Evolutionary conservation across 2,888 invertebrate genomes (phyloP).

Genomic region (Dynastes tityus): DNA sequence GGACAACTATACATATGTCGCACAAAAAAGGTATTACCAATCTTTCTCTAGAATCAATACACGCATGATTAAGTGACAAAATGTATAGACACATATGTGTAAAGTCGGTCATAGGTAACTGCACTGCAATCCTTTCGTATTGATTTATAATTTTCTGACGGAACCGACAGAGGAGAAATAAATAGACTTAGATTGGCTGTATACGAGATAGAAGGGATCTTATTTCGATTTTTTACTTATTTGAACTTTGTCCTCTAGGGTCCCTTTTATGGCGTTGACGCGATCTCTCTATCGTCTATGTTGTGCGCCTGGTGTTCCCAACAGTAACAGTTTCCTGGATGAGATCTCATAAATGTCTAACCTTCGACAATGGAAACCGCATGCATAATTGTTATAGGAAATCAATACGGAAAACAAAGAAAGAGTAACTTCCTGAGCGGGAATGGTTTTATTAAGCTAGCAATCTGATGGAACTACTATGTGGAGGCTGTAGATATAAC

Average conservation of each 20-base stretch:
- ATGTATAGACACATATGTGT: no score
- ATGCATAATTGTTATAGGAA: conserved; percentile 45
- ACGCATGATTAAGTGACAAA: no score
- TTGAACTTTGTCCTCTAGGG: conserved; percentile 18
- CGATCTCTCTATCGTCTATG: conserved; percentile 39
- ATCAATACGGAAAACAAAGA: conserved; percentile 25
- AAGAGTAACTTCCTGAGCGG: not conserved
- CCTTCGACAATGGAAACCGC: conserved; percentile 29
- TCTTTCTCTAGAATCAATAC: no score
- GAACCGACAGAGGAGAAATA: conserved; percentile 17
- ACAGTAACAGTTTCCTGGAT: conserved; percentile 29
- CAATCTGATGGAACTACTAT: no score
- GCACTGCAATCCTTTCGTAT: not conserved
- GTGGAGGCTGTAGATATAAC: no score
- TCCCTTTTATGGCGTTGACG: conserved; percentile 37
- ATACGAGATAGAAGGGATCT: conserved; percentile 8
- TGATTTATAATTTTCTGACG: conserved; percentile 16
- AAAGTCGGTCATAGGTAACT: no score
- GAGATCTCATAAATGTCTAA: conserved; percentile 35
- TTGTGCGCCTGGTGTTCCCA: conserved; percentile 13
- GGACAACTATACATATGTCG: no score
- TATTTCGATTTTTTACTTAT: conserved; percentile 40
- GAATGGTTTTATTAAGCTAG: no score
- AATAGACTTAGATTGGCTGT: not conserved
- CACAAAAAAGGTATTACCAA: no score